A percentile compares a stretch with the other conserved stretches of the same genome.
These are phyloP conservation scores for Melitaea cinxia DNA, from an alignment of 1,140 invertebrate species.

Conservation along the genomic window DNA sequence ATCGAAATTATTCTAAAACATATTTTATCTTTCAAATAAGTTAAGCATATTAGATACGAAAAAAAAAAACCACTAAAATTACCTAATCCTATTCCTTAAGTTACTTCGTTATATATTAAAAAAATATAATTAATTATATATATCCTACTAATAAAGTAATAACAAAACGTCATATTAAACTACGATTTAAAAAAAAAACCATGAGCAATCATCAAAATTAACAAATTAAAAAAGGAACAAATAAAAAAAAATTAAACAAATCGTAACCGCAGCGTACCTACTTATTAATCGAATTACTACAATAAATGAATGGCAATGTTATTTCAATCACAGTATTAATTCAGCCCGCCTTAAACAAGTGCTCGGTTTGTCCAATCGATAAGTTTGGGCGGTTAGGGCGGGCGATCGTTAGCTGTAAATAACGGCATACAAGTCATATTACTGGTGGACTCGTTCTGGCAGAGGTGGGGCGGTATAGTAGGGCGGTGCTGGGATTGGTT, in stretches of 20 bases:
- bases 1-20: too few species aligned
- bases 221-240: constrained; percentile 27
- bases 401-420: constrained; percentile 70
- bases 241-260: too few species aligned
- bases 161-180: too few species aligned
- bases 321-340: constrained; percentile 80
- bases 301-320: constrained; percentile 68
- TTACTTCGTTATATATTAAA: too few species aligned
- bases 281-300: constrained; percentile 66
- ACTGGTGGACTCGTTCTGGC: constrained; percentile 49
- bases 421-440: constrained; percentile 50
- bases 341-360: constrained; percentile 76
- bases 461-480: background rate
- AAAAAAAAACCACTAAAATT: too few species aligned
- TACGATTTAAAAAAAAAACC: background rate
- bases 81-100: too few species aligned
- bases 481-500: constrained; percentile 10
- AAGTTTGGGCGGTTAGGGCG: constrained; percentile 59
- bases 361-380: constrained; percentile 71
- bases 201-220: constrained; percentile 2
- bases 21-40: too few species aligned
- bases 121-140: too few species aligned
- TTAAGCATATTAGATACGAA: too few species aligned
- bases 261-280: constrained; percentile 40
- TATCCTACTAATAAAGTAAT: too few species aligned